Evolutionary conservation across 1,140 invertebrate genomes (phyloP).

Genomic region (Drosophila willistoni): DNA sequence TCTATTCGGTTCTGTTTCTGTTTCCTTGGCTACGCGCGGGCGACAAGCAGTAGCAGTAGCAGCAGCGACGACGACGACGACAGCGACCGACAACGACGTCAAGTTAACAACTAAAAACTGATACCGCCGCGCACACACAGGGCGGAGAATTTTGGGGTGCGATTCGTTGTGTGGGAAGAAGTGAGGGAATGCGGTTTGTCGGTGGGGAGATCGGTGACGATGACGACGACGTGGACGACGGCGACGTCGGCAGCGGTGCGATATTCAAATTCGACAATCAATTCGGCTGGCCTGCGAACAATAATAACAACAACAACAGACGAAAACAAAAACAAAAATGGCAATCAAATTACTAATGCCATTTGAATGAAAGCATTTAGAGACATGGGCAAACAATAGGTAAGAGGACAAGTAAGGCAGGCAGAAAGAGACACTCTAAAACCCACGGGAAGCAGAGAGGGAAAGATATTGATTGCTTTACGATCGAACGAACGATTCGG

Average conservation of each 20-base stretch:
- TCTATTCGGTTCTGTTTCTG: slow-evolving; percentile 5
- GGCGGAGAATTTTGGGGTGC: neutral
- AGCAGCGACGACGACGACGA: slow-evolving; percentile 1
- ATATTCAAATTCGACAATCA: slow-evolving; percentile 80
- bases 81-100: slow-evolving; percentile 57
- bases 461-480: slow-evolving; percentile 21
- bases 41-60: slow-evolving; percentile 4
- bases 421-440: slow-evolving; percentile 30
- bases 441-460: slow-evolving; percentile 11
- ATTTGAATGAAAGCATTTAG: slow-evolving; percentile 72
- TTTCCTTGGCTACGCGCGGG: slow-evolving; percentile 30
- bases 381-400: slow-evolving; percentile 35
- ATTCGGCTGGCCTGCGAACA: slow-evolving; percentile 74
- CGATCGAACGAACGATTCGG: neutral
- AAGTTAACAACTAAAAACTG: slow-evolving; percentile 78
- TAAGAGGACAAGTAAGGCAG: slow-evolving; percentile 32
- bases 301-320: slow-evolving; percentile 63
- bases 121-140: slow-evolving; percentile 43
- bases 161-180: slow-evolving; percentile 1
- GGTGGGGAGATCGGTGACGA: slow-evolving; percentile 27
- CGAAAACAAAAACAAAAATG: slow-evolving; percentile 54
- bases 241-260: slow-evolving; percentile 43
- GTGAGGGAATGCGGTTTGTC: slow-evolving; percentile 5
- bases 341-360: slow-evolving; percentile 74
- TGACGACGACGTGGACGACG: slow-evolving; percentile 34